Percentiles rank a stretch among this genome's conserved stretches.
Conservation (phyloP, 1,140 invertebrate species). For the Sweltsa coloradensis region DNA sequence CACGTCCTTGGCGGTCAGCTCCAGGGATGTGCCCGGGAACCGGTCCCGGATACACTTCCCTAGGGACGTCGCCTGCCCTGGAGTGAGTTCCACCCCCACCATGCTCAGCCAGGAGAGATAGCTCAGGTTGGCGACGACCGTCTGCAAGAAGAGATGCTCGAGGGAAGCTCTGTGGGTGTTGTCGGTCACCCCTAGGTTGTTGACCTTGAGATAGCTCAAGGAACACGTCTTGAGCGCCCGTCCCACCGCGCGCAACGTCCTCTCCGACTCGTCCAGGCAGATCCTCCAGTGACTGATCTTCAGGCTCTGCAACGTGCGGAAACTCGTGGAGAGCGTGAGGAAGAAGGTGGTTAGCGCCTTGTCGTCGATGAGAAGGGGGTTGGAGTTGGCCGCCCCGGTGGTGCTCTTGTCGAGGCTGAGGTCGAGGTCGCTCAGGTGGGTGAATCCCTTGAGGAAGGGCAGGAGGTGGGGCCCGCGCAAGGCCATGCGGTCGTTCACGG, state of each 20-base stretch:
- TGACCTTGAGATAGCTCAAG: slow-evolving; percentile 29
- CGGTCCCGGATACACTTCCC: slow-evolving; percentile 33
- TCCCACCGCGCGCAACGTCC: slow-evolving; percentile 30
- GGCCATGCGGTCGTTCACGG: slow-evolving; percentile 34
- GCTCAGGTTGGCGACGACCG: slow-evolving; percentile 29
- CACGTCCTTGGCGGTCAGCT: slow-evolving; percentile 32
- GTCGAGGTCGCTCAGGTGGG: slow-evolving; percentile 35
- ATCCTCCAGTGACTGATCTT: slow-evolving; percentile 33
- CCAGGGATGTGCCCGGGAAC: slow-evolving; percentile 27
- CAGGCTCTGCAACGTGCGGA: slow-evolving; percentile 29
- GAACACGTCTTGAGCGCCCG: slow-evolving; percentile 29
- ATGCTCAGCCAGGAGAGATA: slow-evolving; percentile 32
- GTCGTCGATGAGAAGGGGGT: slow-evolving; percentile 33
- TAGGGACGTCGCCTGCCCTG: slow-evolving; percentile 27
- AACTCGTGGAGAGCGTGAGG: slow-evolving; percentile 27
- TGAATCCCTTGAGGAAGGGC: slow-evolving; percentile 35
- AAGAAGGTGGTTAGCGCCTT: slow-evolving; percentile 33
- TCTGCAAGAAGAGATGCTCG: slow-evolving; percentile 32
- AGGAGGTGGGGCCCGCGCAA: slow-evolving; percentile 35
- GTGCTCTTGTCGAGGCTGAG: slow-evolving; percentile 31
- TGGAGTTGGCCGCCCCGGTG: slow-evolving; percentile 25
- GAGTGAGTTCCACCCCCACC: slow-evolving; percentile 29
- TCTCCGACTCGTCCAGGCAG: slow-evolving; percentile 30
- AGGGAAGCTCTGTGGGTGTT: slow-evolving; percentile 25
- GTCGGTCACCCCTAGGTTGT: slow-evolving; percentile 29